Conservation (phyloP, 2,113 vertebrate species). For the Trichechus manatus region DNA sequence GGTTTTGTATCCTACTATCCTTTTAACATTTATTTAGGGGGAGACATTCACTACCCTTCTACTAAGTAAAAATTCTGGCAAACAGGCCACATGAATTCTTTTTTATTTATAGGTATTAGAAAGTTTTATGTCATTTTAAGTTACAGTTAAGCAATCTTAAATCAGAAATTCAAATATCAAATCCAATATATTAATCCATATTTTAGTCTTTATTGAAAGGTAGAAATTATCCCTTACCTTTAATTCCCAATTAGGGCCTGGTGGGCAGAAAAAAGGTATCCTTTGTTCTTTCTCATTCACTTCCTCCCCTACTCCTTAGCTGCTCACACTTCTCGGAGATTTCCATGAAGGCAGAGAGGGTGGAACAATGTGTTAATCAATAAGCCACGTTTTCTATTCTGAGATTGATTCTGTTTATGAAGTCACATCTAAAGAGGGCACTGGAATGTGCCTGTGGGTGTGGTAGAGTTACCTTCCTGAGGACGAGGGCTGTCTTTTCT, state of each 20-base stretch:
- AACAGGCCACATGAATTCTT: background rate
- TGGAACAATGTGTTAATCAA: background rate
- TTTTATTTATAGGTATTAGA: constrained; percentile 46
- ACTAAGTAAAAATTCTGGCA: constrained; percentile 3
- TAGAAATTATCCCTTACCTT: background rate
- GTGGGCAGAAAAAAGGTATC: background rate
- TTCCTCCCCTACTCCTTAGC: background rate
- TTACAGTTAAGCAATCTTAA: constrained; percentile 16
- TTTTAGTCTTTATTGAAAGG: constrained; percentile 1
- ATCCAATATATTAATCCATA: background rate
- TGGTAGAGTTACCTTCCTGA: background rate
- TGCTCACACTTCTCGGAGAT: background rate
- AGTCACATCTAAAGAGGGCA: background rate
- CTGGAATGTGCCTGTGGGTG: background rate
- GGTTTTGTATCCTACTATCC: background rate
- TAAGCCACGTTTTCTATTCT: background rate
- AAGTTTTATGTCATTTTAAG: constrained; percentile 18
- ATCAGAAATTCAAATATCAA: constrained; percentile 46
- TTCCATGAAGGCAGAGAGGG: background rate
- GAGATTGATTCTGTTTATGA: background rate
- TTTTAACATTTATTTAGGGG: constrained; percentile 7
- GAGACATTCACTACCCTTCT: background rate
- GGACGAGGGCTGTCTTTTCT: background rate
- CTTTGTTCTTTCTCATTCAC: background rate
- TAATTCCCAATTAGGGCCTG: background rate